Evolutionary conservation across 1,140 invertebrate species (phyloP), one percentile per base, ranked within the genome.

Genomic region (Penaeus chinensis): DNA sequence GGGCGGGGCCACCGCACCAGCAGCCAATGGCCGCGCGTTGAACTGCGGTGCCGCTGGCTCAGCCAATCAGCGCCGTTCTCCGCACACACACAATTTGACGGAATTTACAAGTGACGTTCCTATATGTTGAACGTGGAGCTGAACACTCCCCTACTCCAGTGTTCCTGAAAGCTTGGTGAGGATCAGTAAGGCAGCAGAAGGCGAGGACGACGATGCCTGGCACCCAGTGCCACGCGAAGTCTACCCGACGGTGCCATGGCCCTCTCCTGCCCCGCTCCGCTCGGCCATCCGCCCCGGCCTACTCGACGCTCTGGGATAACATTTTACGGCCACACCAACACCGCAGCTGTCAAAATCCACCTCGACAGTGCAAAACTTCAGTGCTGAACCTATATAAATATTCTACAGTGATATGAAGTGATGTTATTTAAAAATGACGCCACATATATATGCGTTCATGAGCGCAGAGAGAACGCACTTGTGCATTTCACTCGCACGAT

Each of bases 71-170:
- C 80, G 71, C 69, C 60, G 42, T 81, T 83, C 86, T 47, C 54
- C 79, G 54, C 86, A 87, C 86, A 87, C 85, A 87, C 81, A 87
- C 86, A 87, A 87, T 87, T 87, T 87, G 86, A 87, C 69, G 86
- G 86, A 87, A 87, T 87, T 87, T 82, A 87, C 80, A 87, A 87
- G 86, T 87, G 86, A 87, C 84, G 86, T 87, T 87, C 81, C 86
- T 87, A 82, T 87, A 87, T 83, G 86, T 87, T 82, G 86, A 87
- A 87, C 69, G 86, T 87, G 80, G 86, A 83, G 86, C 78, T 86
- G 84, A 80, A 81, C 84, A 85, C 84, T 83, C 81, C 76, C 86
- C 86, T 82, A 80, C 66, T 74, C 80, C 62, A 87, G 86, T 87
- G 86, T 87, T 87, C 86, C 81, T 87, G 79, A 82, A 61, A 81